Percentiles rank a stretch among this genome's conserved stretches.
phyloP scores from a whole-genome alignment of 1,140 invertebrate genomes.

The Brachionus asplanchnoidis region DNA sequence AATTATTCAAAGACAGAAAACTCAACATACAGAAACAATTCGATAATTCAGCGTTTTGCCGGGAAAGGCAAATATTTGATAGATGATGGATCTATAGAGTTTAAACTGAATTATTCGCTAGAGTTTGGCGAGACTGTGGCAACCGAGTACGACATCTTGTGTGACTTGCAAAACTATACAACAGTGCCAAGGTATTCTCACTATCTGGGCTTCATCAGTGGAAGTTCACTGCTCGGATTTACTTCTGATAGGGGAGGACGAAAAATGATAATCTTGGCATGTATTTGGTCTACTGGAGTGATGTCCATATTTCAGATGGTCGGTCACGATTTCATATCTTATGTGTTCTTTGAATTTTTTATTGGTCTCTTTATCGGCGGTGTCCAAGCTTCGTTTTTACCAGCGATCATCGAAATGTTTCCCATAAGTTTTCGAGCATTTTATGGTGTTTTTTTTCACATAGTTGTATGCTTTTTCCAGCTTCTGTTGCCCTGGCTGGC shows the following conservation, averaged over 20 bases:
- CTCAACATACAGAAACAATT: background rate
- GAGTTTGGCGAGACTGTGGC: conserved; percentile 20
- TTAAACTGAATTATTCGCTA: background rate
- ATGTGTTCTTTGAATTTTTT: conserved; percentile 33
- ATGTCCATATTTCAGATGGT: conserved; percentile 41
- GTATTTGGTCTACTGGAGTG: background rate
- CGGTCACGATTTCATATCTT: conserved; percentile 40
- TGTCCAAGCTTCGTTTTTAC: conserved; percentile 10
- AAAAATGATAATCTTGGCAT: conserved; percentile 39
- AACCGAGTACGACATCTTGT: background rate
- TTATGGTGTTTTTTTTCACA: conserved; percentile 34
- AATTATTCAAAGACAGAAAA: background rate
- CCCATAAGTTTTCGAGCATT: conserved; percentile 2
- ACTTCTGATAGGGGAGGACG: conserved; percentile 27
- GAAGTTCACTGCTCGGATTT: conserved; percentile 10
- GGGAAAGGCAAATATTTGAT: background rate
- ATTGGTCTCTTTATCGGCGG: conserved; percentile 32
- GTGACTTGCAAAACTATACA: background rate
- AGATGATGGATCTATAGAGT: background rate
- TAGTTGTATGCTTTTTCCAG: background rate
- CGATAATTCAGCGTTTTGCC: background rate
- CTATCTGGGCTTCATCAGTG: background rate
- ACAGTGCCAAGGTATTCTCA: background rate
- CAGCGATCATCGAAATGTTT: conserved; percentile 42
- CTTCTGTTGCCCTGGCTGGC: conserved; percentile 35